A percentile compares a stretch with the other conserved stretches of the same genome.
phyloP scores from a whole-genome alignment of 1,140 invertebrate species.

The Calycopis cecrops region DNA sequence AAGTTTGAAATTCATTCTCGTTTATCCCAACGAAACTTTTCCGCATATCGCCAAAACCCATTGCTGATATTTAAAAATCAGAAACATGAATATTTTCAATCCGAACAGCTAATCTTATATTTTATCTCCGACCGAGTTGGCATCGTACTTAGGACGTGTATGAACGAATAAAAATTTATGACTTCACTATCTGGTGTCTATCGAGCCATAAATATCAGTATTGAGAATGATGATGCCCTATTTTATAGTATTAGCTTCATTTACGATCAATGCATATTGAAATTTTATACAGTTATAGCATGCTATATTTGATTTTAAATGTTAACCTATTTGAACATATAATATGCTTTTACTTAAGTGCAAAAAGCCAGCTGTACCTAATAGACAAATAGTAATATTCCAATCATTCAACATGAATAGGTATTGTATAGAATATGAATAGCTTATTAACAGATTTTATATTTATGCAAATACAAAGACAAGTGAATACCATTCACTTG shows the following conservation, averaged over 20 bases:
- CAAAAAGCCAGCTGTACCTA: no score
- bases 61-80: slow-evolving; percentile 4
- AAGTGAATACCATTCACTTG: no score
- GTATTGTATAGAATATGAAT: no score
- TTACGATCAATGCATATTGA: no score
- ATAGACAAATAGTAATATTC: no score
- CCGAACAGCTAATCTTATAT: not conserved
- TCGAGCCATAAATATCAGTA: slow-evolving; percentile 3
- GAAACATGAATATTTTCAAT: not conserved
- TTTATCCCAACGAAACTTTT: not conserved
- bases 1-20: slow-evolving; percentile 23
- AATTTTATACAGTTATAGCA: no score
- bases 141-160: slow-evolving; percentile 4
- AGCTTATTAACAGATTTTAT: no score
- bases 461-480: no score
- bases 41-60: not conserved
- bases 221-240: not conserved
- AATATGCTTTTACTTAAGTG: no score
- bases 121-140: slow-evolving; percentile 7
- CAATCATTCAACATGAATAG: no score
- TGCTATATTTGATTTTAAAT: no score
- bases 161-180: slow-evolving; percentile 2
- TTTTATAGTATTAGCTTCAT: not conserved
- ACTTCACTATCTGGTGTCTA: slow-evolving; percentile 1
- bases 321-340: no score